Conservation (phyloP, 2,113 vertebrate species). For the Coracopsis vasa region DNA sequence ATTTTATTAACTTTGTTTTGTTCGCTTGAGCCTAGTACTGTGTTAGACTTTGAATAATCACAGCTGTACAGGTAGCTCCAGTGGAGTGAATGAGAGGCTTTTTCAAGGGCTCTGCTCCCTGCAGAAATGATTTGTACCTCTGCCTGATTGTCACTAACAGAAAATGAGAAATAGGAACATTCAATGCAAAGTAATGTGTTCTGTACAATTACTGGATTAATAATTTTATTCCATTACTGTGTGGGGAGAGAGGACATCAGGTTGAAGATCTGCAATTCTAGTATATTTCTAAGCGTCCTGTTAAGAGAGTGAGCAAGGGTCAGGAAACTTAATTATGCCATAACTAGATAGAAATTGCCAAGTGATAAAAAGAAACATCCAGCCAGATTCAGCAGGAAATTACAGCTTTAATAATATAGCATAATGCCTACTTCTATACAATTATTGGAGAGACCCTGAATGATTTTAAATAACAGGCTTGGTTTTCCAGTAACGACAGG, state of each 20-base stretch:
- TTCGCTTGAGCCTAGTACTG: constrained; percentile 66
- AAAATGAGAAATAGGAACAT: constrained; percentile 90
- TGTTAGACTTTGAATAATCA: constrained; percentile 76
- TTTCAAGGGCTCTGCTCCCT: constrained; percentile 79
- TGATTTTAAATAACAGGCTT: constrained; percentile 86
- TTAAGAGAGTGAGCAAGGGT: constrained; percentile 96
- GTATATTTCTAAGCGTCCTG: constrained; percentile 95
- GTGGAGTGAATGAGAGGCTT: constrained; percentile 73
- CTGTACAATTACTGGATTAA: constrained; percentile 97
- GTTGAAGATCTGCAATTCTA: constrained; percentile 91
- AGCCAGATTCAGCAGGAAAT: constrained; percentile 96
- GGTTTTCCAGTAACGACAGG: constrained; percentile 76
- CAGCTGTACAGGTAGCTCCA: constrained; percentile 74
- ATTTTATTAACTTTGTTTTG: constrained; percentile 80
- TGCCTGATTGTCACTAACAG: constrained; percentile 87
- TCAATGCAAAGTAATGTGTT: constrained; percentile 93
- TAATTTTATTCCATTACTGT: constrained; percentile 96
- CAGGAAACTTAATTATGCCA: constrained; percentile 99
- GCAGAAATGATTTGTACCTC: constrained; percentile 84
- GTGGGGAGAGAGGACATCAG: constrained; percentile 86
- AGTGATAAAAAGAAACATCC: constrained; percentile 99
- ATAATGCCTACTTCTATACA: constrained; percentile 90
- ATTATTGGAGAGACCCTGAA: constrained; percentile 88
- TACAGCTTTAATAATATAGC: constrained; percentile 98
- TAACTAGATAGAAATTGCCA: constrained; percentile 98